These are phyloP conservation scores for Sinonovacula constricta DNA, from an alignment of 1,140 invertebrate species.

Conservation along the genomic window DNA sequence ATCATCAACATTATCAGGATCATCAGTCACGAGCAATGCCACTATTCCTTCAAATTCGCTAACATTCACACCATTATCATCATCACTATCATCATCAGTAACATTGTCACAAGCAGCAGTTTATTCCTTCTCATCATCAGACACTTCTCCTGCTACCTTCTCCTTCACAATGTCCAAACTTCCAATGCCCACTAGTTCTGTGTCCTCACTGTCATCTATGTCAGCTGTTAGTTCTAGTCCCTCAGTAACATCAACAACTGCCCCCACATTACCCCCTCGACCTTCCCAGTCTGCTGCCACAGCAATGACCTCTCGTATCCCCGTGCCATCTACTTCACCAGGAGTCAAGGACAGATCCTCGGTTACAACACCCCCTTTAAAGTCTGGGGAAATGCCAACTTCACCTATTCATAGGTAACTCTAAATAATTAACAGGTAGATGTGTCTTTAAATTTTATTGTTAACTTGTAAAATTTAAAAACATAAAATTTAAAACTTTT, in stretches of 20 bases:
- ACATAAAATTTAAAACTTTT: no score
- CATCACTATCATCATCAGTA: conserved; percentile 16
- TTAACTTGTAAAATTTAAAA: no score
- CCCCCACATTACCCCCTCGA: no score
- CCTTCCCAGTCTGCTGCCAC: no score
- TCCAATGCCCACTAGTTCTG: no score
- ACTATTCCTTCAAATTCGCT: not conserved
- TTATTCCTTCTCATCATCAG: conserved; percentile 1
- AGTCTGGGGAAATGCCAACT: conserved; percentile 24
- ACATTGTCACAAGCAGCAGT: not conserved
- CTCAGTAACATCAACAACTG: no score
- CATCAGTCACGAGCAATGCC: not conserved
- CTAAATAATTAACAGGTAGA: not conserved
- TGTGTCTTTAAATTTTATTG: not conserved
- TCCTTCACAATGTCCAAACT: no score
- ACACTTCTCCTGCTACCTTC: conserved; percentile 1
- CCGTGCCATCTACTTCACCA: no score
- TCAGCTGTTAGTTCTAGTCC: no score
- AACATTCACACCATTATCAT: not conserved
- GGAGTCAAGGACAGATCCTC: no score
- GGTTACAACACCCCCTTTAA: conserved; percentile 1
- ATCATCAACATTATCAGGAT: conserved; percentile 36
- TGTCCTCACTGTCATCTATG: no score
- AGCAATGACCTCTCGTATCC: no score
- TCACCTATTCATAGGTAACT: conserved; percentile 45